A percentile compares a stretch with the other conserved stretches of the same genome.
phyloP scores from a whole-genome alignment of 2,888 invertebrate species.

The Stenotaenia linearis region DNA sequence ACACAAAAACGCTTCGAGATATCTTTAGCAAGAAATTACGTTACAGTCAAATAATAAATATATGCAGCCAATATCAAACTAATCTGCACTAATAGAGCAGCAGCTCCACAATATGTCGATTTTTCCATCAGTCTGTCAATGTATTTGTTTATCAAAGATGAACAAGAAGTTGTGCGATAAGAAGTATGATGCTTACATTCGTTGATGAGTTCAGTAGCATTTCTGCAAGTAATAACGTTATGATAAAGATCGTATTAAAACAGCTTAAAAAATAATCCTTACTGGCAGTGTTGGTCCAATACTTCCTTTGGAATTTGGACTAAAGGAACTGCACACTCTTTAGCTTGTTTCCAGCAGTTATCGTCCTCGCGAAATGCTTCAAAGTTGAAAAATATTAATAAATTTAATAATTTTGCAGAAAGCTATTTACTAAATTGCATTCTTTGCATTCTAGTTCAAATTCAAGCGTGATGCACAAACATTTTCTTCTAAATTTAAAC shows the following conservation, averaged over 20 bases:
- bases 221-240: not conserved
- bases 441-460: not conserved
- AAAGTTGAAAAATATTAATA: not conserved
- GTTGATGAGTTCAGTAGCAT: not conserved
- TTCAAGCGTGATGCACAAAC: not conserved
- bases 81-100: not conserved
- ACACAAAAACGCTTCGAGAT: not conserved
- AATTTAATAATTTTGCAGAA: too few species aligned
- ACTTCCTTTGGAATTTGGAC: not conserved
- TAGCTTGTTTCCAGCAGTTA: not conserved
- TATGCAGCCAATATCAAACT: not conserved
- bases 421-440: too few species aligned
- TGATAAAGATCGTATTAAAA: not conserved
- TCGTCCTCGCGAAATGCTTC: not conserved
- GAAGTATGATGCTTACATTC: not conserved
- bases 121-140: not conserved
- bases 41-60: not conserved
- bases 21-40: not conserved
- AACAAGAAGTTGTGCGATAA: not conserved
- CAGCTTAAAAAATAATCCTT: not conserved
- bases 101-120: not conserved
- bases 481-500: not conserved
- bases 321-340: not conserved
- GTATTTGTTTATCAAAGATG: not conserved
- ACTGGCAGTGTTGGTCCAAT: not conserved